Base-by-base conservation (phyloP, 2,113 vertebrate species). In the Leucopternis melanops region DNA sequence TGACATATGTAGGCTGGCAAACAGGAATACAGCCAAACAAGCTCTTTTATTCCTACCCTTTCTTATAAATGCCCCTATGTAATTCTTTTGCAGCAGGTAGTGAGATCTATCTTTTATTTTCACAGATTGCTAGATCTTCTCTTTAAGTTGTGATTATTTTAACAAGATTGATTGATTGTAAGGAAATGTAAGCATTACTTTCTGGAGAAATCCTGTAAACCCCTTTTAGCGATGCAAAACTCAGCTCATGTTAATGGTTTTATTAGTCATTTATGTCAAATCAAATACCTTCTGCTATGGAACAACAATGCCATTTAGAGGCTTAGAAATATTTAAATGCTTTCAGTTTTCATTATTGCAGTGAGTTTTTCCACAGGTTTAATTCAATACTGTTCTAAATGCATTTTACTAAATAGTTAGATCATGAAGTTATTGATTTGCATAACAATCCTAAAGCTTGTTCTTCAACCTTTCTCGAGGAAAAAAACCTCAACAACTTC, bases 221-320 rank as follows among this genome's bases (percentile, higher is more conserved):
- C 8, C 11, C 6, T 62, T 86, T 70, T 62, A 93, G 82, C n/a
- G n/a, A 63, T 74, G 23, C 27, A 94, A 73, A 94, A 96, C 63
- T 59, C 87, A 86, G 23, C 19, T 86, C 1, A 0, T 85, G 61
- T 66, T 88, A 86, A 72, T 75, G n/a, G 27, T 50, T 90, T 85
- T 87, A 79, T 70, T 94, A 96, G 50, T 93, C 5, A 94, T 88
- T 88, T 69, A 62, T 73, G 21, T 91, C 49, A 96, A 91, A 86
- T 73, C 23, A 95, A 91, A 88, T 91, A 54, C 36, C 1, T 94
- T 91, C 58, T 92, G 21, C 45, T 69, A 16, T 22, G 34, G 21
- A 93, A 86, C 15, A 92, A 70, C 38, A 94, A 40, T 57, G 38
- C 8, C 25, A 18, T 78, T 58, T 62, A 67, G 71, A 93, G 27